phyloP scores from a whole-genome alignment of 2,888 invertebrate species.

The Thereva nobilitata region DNA sequence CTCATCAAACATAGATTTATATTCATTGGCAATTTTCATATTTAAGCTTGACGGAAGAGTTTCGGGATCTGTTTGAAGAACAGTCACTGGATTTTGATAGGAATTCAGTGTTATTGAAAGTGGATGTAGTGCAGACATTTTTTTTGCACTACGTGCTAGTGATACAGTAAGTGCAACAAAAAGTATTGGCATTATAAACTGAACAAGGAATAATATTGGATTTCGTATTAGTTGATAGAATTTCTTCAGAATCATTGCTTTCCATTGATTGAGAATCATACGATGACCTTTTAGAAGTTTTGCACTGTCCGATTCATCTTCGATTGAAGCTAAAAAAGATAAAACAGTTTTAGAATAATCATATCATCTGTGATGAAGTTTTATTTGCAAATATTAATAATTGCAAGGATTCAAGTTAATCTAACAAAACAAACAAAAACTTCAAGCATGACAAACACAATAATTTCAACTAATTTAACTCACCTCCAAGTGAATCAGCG shows the following conservation, averaged over 20 bases:
- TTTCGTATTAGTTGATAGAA: conserved; percentile 46
- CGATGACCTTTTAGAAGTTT: not conserved
- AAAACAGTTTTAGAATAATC: too few relatives aligned
- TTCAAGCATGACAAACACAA: too few relatives aligned
- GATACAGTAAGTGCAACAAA: not conserved
- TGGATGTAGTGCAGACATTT: not conserved
- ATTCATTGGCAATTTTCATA: conserved; percentile 10
- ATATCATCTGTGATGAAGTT: not conserved
- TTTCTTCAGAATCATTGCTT: conserved; percentile 57
- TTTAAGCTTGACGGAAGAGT: not conserved
- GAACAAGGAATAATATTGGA: conserved; percentile 13
- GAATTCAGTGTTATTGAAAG: not conserved
- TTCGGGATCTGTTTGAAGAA: not conserved
- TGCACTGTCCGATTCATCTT: not conserved
- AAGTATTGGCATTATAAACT: conserved; percentile 4
- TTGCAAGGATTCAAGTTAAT: too few relatives aligned
- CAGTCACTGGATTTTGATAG: not conserved
- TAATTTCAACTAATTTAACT: not conserved
- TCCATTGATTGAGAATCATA: conserved; percentile 50
- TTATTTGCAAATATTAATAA: not conserved
- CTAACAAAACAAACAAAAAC: too few relatives aligned
- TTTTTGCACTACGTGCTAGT: too few relatives aligned
- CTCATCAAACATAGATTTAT: not conserved
- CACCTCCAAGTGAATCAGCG: not conserved
- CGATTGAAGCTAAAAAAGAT: not conserved